Evolutionary conservation across 2,888 invertebrate species (phyloP).

Genomic region (Candidula unifasciata): DNA sequence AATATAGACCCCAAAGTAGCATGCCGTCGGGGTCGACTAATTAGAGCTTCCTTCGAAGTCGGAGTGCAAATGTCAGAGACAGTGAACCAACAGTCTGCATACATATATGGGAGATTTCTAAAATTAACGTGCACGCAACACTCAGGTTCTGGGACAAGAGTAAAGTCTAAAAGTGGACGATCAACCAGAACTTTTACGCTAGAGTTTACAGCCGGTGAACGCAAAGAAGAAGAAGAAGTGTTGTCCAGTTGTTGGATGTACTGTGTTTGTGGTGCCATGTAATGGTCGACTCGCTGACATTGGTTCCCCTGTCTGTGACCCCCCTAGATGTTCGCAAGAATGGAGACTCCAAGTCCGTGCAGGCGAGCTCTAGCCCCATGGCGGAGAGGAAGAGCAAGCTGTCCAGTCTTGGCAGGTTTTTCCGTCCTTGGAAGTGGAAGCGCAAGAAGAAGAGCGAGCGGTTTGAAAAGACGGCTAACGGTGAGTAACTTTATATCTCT

Average conservation of each 20-base stretch:
- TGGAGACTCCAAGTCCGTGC: slow-evolving; percentile 79
- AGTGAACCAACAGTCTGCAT: no score
- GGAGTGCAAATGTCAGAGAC: no score
- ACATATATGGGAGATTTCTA: no score
- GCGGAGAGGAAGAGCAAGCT: slow-evolving; percentile 94
- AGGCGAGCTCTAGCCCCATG: slow-evolving; percentile 86
- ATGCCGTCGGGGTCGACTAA: no score
- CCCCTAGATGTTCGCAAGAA: slow-evolving; percentile 69
- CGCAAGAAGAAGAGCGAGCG: slow-evolving; percentile 99
- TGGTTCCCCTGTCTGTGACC: neutral
- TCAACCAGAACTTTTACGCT: no score
- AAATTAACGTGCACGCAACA: no score
- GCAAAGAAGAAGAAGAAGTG: neutral
- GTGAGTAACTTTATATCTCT: slow-evolving; percentile 81
- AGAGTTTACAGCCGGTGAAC: no score
- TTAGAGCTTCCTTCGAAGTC: no score
- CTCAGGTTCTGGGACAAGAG: no score
- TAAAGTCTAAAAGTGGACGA: no score
- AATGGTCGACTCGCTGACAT: neutral
- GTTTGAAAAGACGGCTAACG: slow-evolving; percentile 95
- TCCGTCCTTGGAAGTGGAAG: slow-evolving; percentile 99
- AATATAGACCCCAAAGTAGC: no score
- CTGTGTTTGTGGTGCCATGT: neutral
- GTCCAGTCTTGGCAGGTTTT: slow-evolving; percentile 93
- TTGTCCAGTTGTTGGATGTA: neutral